phyloP scores from a whole-genome alignment of 1,140 invertebrate genomes.

The Babylonia areolata region DNA sequence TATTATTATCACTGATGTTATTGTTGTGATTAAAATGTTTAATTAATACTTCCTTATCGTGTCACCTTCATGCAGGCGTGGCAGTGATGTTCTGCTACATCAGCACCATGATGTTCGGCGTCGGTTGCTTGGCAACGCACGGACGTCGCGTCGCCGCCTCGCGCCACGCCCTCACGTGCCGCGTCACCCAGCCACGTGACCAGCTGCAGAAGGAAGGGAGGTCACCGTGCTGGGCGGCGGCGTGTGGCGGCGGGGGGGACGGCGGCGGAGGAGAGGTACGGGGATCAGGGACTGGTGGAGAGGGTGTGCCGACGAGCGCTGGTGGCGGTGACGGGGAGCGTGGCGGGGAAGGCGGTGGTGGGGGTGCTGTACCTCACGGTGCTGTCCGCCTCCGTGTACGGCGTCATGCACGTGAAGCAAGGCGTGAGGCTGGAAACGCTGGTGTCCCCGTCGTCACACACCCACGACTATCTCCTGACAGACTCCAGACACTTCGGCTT shows the following conservation, averaged over 20 bases:
- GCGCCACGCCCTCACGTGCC: slow-evolving; percentile 29
- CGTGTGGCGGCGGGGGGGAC: slow-evolving; percentile 14
- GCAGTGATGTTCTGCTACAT: slow-evolving; percentile 94
- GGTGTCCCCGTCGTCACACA: slow-evolving; percentile 70
- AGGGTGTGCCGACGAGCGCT: slow-evolving; percentile 34
- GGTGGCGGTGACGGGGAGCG: slow-evolving; percentile 59
- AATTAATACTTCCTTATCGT: too few relatives aligned
- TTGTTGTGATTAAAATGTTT: too few relatives aligned
- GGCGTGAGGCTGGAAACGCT: slow-evolving; percentile 83
- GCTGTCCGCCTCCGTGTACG: slow-evolving; percentile 90
- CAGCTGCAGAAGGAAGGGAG: slow-evolving; percentile 28
- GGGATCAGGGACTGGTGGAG: slow-evolving; percentile 30
- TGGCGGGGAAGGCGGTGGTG: slow-evolving; percentile 81
- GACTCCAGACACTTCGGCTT: slow-evolving; percentile 41
- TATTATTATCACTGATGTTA: not conserved
- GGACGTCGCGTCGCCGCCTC: slow-evolving; percentile 85
- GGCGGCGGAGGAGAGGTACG: not conserved
- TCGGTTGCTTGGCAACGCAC: slow-evolving; percentile 90
- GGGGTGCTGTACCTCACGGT: slow-evolving; percentile 89
- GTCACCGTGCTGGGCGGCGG: not conserved
- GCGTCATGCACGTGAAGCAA: slow-evolving; percentile 88
- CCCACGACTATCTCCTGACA: slow-evolving; percentile 41
- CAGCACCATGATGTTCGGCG: slow-evolving; percentile 96
- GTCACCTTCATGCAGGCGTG: too few relatives aligned
- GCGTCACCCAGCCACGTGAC: slow-evolving; percentile 26